Evolutionary conservation across 2,797 vertebrate genomes (phyloP).

Genomic region (Bucorvus abyssinicus): DNA sequence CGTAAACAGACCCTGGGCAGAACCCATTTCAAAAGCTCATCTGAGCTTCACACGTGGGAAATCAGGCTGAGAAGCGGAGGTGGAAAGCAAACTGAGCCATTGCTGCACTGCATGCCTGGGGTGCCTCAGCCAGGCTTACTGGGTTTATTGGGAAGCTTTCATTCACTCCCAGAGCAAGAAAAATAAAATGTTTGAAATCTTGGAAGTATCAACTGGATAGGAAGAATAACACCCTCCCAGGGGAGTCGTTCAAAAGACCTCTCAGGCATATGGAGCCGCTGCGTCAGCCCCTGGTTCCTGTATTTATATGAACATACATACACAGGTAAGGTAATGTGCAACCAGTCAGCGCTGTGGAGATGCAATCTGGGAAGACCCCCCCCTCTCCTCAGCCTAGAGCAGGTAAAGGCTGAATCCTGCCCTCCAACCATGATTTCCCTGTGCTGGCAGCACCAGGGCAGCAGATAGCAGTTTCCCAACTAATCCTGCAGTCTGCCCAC

Average conservation of each 20-base stretch:
- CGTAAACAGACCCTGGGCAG: not conserved
- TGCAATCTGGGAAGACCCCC: fast-evolving
- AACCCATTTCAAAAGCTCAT: not conserved
- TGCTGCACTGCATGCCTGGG: fast-evolving
- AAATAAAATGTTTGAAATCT: not conserved
- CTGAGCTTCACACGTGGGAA: not conserved
- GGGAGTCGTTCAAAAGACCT: not conserved
- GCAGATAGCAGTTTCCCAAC: conserved; percentile 73
- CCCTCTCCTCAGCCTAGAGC: no score
- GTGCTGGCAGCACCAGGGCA: not conserved
- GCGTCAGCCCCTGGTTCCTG: not conserved
- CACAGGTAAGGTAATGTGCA: fast-evolving
- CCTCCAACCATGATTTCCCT: not conserved
- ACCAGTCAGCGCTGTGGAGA: fast-evolving
- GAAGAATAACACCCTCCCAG: not conserved
- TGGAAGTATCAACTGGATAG: not conserved
- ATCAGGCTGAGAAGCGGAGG: not conserved
- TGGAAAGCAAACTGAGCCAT: not conserved
- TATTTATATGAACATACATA: fast-evolving
- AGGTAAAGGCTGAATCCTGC: not conserved
- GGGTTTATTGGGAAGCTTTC: not conserved
- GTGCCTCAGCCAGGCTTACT: not conserved
- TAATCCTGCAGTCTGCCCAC: conserved; percentile 79
- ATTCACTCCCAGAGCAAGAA: not conserved
- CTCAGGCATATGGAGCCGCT: not conserved